Evolutionary conservation across 2,113 vertebrate genomes (phyloP).

Genomic region (Corythornis cristatus): DNA sequence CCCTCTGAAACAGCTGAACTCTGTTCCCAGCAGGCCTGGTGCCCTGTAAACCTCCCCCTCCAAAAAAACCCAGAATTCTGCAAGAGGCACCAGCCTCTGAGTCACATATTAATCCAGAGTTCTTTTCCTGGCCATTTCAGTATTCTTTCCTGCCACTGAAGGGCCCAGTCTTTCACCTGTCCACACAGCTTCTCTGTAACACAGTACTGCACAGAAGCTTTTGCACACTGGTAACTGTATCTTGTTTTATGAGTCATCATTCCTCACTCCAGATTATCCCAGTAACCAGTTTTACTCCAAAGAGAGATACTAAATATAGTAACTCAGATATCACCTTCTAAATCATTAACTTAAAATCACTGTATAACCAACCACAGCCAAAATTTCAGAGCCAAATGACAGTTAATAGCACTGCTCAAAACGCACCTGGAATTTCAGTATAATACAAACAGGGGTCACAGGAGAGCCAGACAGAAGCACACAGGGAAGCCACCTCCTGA

Average conservation of each 20-base stretch:
- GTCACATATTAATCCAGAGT: no score
- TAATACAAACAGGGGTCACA: background rate
- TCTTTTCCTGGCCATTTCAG: no score
- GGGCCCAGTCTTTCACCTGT: background rate
- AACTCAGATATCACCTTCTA: background rate
- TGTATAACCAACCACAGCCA: background rate
- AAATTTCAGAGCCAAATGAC: background rate
- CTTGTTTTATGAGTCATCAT: background rate
- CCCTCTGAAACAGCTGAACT: no score
- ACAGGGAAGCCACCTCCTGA: background rate
- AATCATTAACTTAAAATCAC: background rate
- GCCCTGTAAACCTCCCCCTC: no score
- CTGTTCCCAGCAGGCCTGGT: no score
- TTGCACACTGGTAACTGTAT: accelerated
- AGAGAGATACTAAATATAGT: background rate
- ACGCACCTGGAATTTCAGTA: background rate
- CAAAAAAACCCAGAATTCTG: no score
- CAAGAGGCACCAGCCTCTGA: no score
- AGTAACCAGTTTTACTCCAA: background rate
- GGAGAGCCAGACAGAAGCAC: background rate
- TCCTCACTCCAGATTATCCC: background rate
- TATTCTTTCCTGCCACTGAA: no score
- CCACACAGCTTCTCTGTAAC: background rate
- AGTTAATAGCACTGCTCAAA: background rate
- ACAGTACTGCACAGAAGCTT: background rate